Conservation (phyloP, 2,113 vertebrate genomes). For the Dascyllus trimaculatus region DNA sequence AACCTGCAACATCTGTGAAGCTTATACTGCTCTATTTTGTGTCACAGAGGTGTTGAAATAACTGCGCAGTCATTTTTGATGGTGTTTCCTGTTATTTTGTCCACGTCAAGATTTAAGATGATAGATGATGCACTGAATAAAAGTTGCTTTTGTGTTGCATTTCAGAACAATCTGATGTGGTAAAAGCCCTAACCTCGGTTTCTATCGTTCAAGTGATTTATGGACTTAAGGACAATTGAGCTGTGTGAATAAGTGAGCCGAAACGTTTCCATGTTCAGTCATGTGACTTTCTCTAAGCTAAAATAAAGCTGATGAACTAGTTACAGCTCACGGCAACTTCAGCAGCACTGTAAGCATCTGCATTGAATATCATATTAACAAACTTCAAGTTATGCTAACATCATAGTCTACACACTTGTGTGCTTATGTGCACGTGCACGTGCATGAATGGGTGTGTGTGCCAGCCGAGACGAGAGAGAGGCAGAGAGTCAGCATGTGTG, state of each 20-base stretch:
- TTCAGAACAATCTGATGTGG: background rate
- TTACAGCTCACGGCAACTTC: background rate
- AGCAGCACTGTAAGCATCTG: background rate
- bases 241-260: background rate
- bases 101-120: background rate
- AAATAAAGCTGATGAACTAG: constrained; percentile 11
- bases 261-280: background rate
- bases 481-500: constrained; percentile 83
- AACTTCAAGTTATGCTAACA: constrained; percentile 28
- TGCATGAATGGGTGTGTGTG: constrained; percentile 14
- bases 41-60: constrained; percentile 3
- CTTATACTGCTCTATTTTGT: constrained; percentile 10
- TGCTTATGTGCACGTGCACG: background rate
- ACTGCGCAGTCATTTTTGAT: constrained; percentile 8
- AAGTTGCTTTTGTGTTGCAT: background rate
- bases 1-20: background rate
- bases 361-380: constrained; percentile 8
- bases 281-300: background rate
- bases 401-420: background rate
- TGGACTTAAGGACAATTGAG: background rate
- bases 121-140: background rate
- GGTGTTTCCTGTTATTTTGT: constrained; percentile 23
- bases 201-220: background rate
- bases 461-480: constrained; percentile 46
- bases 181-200: background rate